Base-by-base conservation (phyloP, 2,113 vertebrate species). In the Addax nasomaculatus region DNA sequence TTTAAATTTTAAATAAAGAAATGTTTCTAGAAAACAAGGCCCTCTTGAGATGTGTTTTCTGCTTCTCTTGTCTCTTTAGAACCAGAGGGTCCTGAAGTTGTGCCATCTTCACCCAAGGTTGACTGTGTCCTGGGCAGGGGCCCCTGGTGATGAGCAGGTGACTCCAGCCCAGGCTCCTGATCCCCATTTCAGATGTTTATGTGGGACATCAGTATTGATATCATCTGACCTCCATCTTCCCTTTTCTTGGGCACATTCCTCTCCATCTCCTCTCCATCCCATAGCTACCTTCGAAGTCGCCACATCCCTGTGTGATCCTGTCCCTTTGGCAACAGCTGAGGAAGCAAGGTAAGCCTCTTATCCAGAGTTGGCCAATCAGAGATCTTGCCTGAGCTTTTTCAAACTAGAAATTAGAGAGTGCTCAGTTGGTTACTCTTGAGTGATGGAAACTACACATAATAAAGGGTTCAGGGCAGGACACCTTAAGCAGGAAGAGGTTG, bases 1-100 rank as follows among this genome's bases (percentile, higher is more conserved):
- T 99, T 99, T 99, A 99, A 99, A 99, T 99, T 99, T 99, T 99
- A 99, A 99, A 99, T 99, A 99, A 99, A 99, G 98, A 98, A 99
- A 97, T 45, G 97, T 99, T 99, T 99, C 98, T 99, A 99, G 97
- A 99, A 99, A 99, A 99, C 11, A 85, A 76, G 10, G 4, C 3
- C 62, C 78, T 76, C 53, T 80, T 3, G 30, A 83, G 25, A 15
- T 90, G 29, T 60, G 29, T 86, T 89, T 86, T 93, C 83, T 93
- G 83, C 79, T 89, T 62, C 90, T 93, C 49, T 19, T 88, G 80
- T 85, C 33, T 70, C 36, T 33, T 29, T 36, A 45, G n/a, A 95
- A 60, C 49, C 78, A 49, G 81, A 90, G 33, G n/a, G 85, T 55
- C 19, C 47, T 12, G 15, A 13, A 11, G 6, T 33, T 53, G 45